Conservation (phyloP, 1,140 invertebrate species). For the Gonioctena quinquepunctata region DNA sequence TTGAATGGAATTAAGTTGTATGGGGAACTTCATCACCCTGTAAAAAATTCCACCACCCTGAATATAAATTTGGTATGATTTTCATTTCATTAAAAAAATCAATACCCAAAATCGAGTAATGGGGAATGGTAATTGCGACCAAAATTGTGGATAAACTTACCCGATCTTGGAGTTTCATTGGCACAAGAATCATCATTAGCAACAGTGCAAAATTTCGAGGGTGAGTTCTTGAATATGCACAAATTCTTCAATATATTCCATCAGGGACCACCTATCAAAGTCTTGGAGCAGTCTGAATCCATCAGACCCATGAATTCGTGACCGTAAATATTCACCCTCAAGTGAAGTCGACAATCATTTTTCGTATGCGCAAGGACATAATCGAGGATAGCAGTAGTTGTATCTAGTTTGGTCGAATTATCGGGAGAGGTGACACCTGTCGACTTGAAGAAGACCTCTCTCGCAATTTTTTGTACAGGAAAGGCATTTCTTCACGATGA, state of each 20-base stretch:
- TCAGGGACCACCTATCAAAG: background rate
- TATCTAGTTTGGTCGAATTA: background rate
- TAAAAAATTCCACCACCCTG: too few relatives aligned
- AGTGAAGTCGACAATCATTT: background rate
- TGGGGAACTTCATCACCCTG: too few relatives aligned
- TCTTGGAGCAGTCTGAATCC: background rate
- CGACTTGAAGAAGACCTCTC: background rate
- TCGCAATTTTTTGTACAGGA: background rate
- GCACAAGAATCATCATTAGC: background rate
- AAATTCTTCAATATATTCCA: background rate
- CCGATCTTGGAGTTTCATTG: too few relatives aligned
- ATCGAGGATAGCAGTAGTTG: background rate
- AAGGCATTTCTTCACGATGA: background rate
- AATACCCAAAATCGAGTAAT: too few relatives aligned
- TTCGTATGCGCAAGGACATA: background rate
- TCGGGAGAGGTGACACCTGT: background rate
- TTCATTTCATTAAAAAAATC: too few relatives aligned
- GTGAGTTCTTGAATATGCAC: background rate
- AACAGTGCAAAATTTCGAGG: background rate
- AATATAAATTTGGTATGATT: too few relatives aligned
- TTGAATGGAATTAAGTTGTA: too few relatives aligned
- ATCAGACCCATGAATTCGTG: background rate
- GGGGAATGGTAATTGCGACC: too few relatives aligned
- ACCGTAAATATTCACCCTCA: background rate
- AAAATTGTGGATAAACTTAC: too few relatives aligned